Evolutionary conservation across 1,140 invertebrate genomes (phyloP), one percentile per base, ranked within the genome.

Genomic region (Polypedilum vanderplanki): DNA sequence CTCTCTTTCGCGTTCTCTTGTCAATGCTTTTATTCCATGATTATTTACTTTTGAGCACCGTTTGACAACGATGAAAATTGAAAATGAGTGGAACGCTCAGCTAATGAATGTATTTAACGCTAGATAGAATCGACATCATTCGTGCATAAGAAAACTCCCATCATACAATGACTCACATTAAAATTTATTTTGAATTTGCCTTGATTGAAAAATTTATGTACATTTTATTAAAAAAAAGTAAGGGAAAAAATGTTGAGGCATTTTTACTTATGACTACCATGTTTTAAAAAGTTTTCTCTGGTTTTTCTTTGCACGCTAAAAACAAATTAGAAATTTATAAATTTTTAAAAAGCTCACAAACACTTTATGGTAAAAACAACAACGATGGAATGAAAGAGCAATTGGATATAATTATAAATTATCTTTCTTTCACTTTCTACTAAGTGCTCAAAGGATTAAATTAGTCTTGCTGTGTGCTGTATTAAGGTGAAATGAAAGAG

Each of bases 151-250:
- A 4, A 57, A n/a, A n/a, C n/a, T n/a, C n/a, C n/a, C n/a, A n/a
- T n/a, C n/a, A n/a, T n/a, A n/a, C n/a, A n/a, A n/a, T n/a, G n/a
- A 12, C 46, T 57, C 12, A 57, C 12, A 33, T 33, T 33, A 33
- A 33, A 33, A 33, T 33, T 33, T 33, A 33, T 33, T 33, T 33
- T 33, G 24, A 33, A 33, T 33, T 33, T 33, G 12, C 15, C 46
- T 57, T 57, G 46, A 57, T 57, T 57, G n/a, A 57, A 57, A 57
- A 57, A 57, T 57, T 57, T 57, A 57, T 57, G 46, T 57, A 57
- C 46, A 57, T 57, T 33, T 33, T 33, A 33, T 33, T 33, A 33
- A 33, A 33, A 33, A n/a, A 33, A 33, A 33, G 24, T 3, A 33
- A 5, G 12, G 15, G 12, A 57, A 57, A 57, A 4, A n/a, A 57